phyloP scores from a whole-genome alignment of 1,140 invertebrate species.

The Pararge aegeria region DNA sequence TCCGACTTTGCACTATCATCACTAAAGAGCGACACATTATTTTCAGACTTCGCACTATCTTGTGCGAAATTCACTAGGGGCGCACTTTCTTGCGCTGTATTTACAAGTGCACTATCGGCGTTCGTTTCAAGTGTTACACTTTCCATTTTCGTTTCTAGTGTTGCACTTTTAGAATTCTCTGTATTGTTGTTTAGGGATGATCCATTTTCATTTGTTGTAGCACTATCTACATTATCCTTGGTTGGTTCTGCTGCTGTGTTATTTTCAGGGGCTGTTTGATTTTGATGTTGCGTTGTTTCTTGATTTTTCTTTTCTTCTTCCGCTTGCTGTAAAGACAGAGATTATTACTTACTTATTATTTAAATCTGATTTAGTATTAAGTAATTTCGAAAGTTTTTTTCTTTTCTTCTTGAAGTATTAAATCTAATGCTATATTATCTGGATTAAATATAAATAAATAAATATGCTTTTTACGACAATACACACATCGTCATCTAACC shows the following conservation, averaged over 20 bases:
- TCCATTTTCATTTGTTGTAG: constrained; percentile 9
- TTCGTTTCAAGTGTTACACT: not conserved
- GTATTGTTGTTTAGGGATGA: not conserved
- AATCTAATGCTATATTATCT: no score
- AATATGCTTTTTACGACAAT: no score
- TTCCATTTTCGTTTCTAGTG: not conserved
- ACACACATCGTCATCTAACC: no score
- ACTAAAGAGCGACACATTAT: not conserved
- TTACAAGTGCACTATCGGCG: not conserved
- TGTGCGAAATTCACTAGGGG: constrained; percentile 4
- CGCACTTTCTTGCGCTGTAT: constrained; percentile 1
- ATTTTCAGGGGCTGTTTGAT: constrained; percentile 17
- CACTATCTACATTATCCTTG: constrained; percentile 7
- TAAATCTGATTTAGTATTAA: no score
- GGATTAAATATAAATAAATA: no score
- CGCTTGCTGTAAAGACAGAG: constrained; percentile 44
- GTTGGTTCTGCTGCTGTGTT: constrained; percentile 1
- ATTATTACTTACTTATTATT: not conserved
- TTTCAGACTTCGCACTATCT: constrained; percentile 2
- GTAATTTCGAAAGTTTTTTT: no score
- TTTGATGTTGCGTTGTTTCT: constrained; percentile 36
- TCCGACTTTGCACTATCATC: constrained; percentile 4
- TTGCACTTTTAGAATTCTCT: not conserved
- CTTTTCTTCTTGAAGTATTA: no score
- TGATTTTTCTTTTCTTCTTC: constrained; percentile 66